Evolutionary conservation across 1,140 invertebrate genomes (phyloP).

Genomic region (Drosophila elegans): DNA sequence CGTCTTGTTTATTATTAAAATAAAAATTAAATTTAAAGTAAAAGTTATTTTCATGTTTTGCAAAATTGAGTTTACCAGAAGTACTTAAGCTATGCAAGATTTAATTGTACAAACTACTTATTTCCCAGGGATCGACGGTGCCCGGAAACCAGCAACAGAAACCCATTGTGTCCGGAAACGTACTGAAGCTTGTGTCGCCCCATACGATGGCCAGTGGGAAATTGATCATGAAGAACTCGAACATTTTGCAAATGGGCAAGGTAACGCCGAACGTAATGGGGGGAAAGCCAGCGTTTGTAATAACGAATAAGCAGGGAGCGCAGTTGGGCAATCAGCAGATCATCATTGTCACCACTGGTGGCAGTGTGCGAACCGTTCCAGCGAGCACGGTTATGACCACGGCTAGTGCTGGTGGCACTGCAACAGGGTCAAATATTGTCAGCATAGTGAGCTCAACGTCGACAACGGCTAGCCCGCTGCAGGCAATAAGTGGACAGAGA

Average conservation of each 20-base stretch:
- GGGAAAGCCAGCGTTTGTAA: conserved; percentile 83
- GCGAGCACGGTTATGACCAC: conserved; percentile 85
- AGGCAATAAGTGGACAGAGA: conserved; percentile 73
- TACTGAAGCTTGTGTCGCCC: conserved; percentile 77
- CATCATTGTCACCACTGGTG: conserved; percentile 90
- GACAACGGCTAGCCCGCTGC: conserved; percentile 54
- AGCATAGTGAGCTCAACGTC: conserved; percentile 72
- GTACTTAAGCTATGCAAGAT: too few relatives aligned
- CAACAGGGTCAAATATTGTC: conserved; percentile 82
- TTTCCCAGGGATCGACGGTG: conserved; percentile 9
- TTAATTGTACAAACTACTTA: background rate
- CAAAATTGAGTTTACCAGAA: too few relatives aligned
- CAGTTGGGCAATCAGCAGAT: conserved; percentile 87
- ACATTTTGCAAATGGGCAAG: conserved; percentile 88
- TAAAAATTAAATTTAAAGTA: too few relatives aligned
- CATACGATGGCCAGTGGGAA: conserved; percentile 85
- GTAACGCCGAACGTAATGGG: conserved; percentile 83
- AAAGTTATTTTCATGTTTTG: too few relatives aligned
- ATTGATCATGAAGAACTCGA: conserved; percentile 89
- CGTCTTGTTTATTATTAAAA: background rate
- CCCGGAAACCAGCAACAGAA: conserved; percentile 57
- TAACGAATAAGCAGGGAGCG: conserved; percentile 84
- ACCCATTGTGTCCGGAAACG: conserved; percentile 72
- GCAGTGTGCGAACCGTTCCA: conserved; percentile 86
- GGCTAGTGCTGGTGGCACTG: conserved; percentile 86